phyloP scores from a whole-genome alignment of 2,797 vertebrate species.

The Lepus oiostolus region DNA sequence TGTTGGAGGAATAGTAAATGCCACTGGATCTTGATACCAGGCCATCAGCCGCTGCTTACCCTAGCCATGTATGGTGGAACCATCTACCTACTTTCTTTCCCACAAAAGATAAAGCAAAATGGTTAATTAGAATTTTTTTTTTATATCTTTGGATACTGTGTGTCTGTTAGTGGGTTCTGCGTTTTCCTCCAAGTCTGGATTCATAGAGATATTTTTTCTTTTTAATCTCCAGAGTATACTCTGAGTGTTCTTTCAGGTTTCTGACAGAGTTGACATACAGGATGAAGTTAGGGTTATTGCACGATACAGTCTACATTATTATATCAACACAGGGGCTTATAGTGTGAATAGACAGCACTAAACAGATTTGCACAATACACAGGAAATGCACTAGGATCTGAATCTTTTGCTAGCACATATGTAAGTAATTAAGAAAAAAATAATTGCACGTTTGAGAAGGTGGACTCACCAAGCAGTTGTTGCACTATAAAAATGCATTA shows the following conservation, averaged over 20 bases:
- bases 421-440: conserved; percentile 83
- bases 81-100: background rate
- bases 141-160: background rate
- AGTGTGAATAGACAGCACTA: conserved; percentile 15
- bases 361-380: conserved; percentile 58
- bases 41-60: background rate
- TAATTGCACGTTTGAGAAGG: conserved; percentile 79
- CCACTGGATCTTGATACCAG: background rate
- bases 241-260: conserved; percentile 33
- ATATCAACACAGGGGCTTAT: background rate
- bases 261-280: background rate
- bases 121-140: conserved; percentile 23
- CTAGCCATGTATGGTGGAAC: background rate
- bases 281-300: background rate
- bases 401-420: conserved; percentile 71
- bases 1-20: conserved; percentile 13
- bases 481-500: conserved; percentile 83
- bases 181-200: conserved; percentile 21
- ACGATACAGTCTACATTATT: background rate
- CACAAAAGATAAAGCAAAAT: background rate
- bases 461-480: conserved; percentile 83
- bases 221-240: background rate
- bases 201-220: conserved; percentile 10
- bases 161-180: background rate
- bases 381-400: conserved; percentile 67